phyloP scores from a whole-genome alignment of 2,113 vertebrate genomes.

The Balaeniceps rex region DNA sequence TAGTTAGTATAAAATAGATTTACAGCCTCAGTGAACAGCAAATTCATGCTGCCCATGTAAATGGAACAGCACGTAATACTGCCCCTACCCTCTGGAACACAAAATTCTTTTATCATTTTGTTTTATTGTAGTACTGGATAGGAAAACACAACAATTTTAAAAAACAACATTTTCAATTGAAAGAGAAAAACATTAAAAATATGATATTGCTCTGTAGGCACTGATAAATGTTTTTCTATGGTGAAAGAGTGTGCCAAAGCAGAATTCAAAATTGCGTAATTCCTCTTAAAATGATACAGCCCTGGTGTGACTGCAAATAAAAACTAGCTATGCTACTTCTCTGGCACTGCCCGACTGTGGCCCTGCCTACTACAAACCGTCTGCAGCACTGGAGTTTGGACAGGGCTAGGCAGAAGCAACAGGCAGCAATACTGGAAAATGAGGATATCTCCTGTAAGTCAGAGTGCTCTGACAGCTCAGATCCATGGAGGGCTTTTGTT shows the following conservation, averaged over 20 bases:
- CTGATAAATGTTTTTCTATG: neutral
- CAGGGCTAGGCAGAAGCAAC: neutral
- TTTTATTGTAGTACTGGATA: neutral
- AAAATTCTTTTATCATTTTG: neutral
- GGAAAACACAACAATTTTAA: slow-evolving; percentile 14
- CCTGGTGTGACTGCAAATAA: neutral
- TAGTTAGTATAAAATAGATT: slow-evolving; percentile 58
- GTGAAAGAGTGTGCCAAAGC: slow-evolving; percentile 5
- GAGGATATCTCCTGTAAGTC: neutral
- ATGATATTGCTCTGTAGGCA: slow-evolving; percentile 36
- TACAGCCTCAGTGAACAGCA: slow-evolving; percentile 42
- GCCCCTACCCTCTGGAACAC: slow-evolving; percentile 45
- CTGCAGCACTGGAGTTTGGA: neutral
- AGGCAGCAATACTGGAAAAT: neutral
- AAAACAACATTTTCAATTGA: neutral
- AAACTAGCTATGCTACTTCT: neutral
- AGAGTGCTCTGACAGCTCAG: neutral
- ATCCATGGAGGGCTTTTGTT: neutral
- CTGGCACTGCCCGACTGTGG: neutral
- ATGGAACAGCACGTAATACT: slow-evolving; percentile 27
- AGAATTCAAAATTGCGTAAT: slow-evolving; percentile 20
- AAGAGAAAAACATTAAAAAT: slow-evolving; percentile 38
- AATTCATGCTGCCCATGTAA: slow-evolving; percentile 10
- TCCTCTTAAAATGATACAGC: neutral
- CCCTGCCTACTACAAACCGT: neutral